phyloP scores from a whole-genome alignment of 2,113 vertebrate genomes.

The Halichoerus grypus region DNA sequence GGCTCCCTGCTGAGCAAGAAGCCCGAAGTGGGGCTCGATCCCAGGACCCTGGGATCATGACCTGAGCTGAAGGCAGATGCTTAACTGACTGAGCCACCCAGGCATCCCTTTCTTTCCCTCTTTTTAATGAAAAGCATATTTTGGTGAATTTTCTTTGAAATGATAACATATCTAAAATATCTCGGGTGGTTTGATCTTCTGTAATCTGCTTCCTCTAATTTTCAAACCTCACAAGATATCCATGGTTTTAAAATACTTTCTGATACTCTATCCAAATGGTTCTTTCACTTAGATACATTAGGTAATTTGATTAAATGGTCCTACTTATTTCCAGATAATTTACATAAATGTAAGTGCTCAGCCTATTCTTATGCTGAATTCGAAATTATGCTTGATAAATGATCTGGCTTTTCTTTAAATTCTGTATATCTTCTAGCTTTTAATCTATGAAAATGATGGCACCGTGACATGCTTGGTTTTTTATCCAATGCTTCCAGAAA shows the following conservation, averaged over 20 bases:
- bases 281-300: not conserved
- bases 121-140: slow-evolving; percentile 17
- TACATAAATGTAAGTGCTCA: not conserved
- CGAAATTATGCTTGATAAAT: not conserved
- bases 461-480: not conserved
- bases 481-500: not conserved
- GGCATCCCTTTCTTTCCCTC: not conserved
- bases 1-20: no score
- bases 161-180: slow-evolving; percentile 13
- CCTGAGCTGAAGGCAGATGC: no score
- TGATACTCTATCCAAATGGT: not conserved
- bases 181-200: not conserved
- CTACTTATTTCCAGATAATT: not conserved
- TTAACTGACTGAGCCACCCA: no score
- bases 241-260: slow-evolving; percentile 13
- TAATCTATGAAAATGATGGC: not conserved
- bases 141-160: slow-evolving; percentile 35
- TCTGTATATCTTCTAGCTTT: not conserved
- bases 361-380: not conserved
- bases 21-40: no score
- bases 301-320: not conserved
- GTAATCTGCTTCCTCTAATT: slow-evolving; percentile 1
- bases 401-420: not conserved
- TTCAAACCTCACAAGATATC: not conserved
- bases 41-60: no score